Percentiles rank a stretch among this genome's conserved stretches.
These are phyloP conservation scores for Tuberolachnus salignus DNA, from an alignment of 2,888 invertebrate species.

Conservation along the genomic window DNA sequence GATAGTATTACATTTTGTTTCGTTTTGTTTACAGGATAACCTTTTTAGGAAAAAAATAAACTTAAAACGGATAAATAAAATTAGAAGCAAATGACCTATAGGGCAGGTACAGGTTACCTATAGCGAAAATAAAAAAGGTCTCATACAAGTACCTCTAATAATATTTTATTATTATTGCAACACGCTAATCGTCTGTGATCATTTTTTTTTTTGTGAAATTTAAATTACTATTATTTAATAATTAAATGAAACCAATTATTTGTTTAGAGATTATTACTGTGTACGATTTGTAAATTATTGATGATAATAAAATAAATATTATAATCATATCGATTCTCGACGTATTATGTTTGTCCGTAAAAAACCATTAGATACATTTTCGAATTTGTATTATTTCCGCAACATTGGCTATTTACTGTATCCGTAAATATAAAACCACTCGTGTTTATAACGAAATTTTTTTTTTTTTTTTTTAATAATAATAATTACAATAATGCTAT, in stretches of 20 bases:
- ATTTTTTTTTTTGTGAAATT: constrained; percentile 2
- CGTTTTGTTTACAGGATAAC: constrained; percentile 13
- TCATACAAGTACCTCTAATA: not conserved
- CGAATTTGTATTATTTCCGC: too few species aligned
- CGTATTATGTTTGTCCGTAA: not conserved
- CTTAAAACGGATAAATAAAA: constrained; percentile 23
- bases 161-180: not conserved
- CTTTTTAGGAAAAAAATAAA: constrained; percentile 31
- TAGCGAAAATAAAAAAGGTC: constrained; percentile 34
- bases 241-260: not conserved
- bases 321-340: too few species aligned
- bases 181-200: constrained; percentile 37
- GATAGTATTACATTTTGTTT: not conserved
- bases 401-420: too few species aligned
- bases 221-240: not conserved
- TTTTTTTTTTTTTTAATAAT: too few species aligned
- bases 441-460: too few species aligned
- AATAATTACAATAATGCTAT: too few species aligned
- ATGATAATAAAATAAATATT: too few species aligned
- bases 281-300: too few species aligned
- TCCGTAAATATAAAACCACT: too few species aligned
- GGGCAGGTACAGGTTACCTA: constrained; percentile 44
- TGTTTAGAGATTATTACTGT: too few species aligned
- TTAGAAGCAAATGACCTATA: constrained; percentile 37
- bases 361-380: not conserved